Percentiles rank a stretch among this genome's conserved stretches.
These are phyloP conservation scores for Lepidocyrtinus sp. DNA, from an alignment of 2,888 invertebrate genomes.

Conservation along the genomic window DNA sequence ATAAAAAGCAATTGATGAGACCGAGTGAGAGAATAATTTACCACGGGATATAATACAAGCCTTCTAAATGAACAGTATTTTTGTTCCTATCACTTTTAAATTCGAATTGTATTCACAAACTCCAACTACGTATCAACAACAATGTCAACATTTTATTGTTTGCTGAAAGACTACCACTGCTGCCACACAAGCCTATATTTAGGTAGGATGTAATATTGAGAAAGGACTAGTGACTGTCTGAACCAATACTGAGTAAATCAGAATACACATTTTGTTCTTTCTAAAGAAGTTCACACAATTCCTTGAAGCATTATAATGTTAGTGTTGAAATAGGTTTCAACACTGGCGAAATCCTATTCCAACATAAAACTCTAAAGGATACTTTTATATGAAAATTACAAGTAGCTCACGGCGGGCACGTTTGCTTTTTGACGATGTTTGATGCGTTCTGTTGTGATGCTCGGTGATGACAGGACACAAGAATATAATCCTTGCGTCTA, in stretches of 20 bases:
- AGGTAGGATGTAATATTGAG: neutral
- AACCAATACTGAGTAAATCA: neutral
- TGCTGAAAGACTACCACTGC: neutral
- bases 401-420: slow-evolving; percentile 52
- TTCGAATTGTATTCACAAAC: neutral
- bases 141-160: neutral
- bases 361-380: neutral
- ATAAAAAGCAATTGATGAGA: slow-evolving; percentile 22
- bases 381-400: slow-evolving; percentile 25
- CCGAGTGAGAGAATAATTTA: neutral
- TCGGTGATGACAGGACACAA: slow-evolving; percentile 15
- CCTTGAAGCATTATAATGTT: too few relatives aligned
- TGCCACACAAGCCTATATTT: slow-evolving; percentile 6
- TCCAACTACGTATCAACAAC: neutral
- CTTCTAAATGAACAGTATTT: neutral
- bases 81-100: neutral
- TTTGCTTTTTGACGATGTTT: slow-evolving; percentile 14
- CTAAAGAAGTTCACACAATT: too few relatives aligned
- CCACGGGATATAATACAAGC: neutral
- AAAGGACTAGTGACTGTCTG: neutral
- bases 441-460: slow-evolving; percentile 18
- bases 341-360: neutral
- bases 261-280: neutral
- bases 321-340: neutral
- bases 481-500: neutral